Base-by-base conservation (phyloP, 2,797 vertebrate genomes). In the Apogon talboti region DNA sequence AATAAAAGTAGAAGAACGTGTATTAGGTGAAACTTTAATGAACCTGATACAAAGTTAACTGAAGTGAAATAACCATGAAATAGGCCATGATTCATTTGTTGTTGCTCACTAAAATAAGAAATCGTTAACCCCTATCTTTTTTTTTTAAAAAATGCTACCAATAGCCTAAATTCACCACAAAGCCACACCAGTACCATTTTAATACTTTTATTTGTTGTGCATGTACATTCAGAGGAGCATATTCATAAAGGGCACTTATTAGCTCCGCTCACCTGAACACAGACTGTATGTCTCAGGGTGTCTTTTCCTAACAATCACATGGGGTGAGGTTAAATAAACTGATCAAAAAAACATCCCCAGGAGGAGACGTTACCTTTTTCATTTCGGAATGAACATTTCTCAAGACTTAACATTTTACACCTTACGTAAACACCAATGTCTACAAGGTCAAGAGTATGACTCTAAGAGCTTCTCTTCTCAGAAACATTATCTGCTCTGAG, bases 381-480 rank as follows among this genome's bases (percentile, higher is more conserved):
- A 40, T 40, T 21, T 33, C 53, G 78, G 55, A 81, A 66, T 83
- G 69, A 71, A 64, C 71, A 68, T 52, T 63, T 59, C 66, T 60
- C n/a, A 43, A 68, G 56, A 76, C 68, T 71, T 48, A 83, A 82
- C 84, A 78, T 92, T 94, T 95, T 92, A 95, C 93, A 94, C 91
- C 89, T 93, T 94, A 83, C 81, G 89, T 94, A 96, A 96, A 96
- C 93, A 95, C 91, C 93, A 91, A 89, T 93, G 93, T 94, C 94
- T 93, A 93, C 90, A 95, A 93, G 92, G 94, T 95, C 93, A 95
- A 95, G 93, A 94, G 94, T 92, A 90, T 92, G 75, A 83, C 90
- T 91, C 90, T 89, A 90, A 92, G 93, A 94, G 92, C 78, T 91
- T 94, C 91, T 93, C 93, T 94, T 93, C 92, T 94, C 58, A 44